These are phyloP conservation scores for Aspidapion aeneum DNA, from an alignment of 2,888 invertebrate genomes.

Conservation along the genomic window DNA sequence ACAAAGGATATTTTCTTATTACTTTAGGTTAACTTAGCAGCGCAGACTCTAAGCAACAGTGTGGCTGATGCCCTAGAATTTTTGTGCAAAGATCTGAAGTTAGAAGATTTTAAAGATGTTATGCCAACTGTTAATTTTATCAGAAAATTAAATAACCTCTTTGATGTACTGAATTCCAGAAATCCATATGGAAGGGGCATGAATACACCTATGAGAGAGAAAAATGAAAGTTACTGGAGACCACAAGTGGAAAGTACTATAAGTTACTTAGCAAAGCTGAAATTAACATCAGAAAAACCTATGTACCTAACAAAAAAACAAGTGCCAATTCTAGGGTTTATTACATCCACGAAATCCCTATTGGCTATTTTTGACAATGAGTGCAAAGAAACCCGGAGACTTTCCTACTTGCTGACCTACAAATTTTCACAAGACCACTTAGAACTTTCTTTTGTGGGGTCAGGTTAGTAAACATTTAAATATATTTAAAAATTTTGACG, in stretches of 20 bases:
- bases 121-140: constrained; percentile 20
- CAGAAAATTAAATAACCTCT: constrained; percentile 15
- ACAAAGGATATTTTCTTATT: neutral
- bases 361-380: constrained; percentile 1
- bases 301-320: constrained; percentile 1
- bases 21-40: constrained; percentile 23
- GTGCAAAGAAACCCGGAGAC: constrained; percentile 1
- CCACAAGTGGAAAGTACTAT: constrained; percentile 9
- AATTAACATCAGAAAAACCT: neutral
- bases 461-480: neutral
- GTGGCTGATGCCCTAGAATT: constrained; percentile 24
- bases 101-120: constrained; percentile 16
- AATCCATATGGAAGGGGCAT: constrained; percentile 14
- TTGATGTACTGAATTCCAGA: constrained; percentile 23
- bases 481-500: neutral
- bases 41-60: constrained; percentile 22
- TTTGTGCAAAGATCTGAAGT: constrained; percentile 16
- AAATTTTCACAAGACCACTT: constrained; percentile 29
- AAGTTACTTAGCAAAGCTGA: constrained; percentile 11
- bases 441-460: constrained; percentile 25
- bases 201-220: constrained; percentile 14
- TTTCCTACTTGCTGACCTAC: constrained; percentile 23
- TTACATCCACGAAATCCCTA: neutral
- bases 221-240: constrained; percentile 17
- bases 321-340: neutral